These are phyloP conservation scores for Poeciliopsis turrubarensis DNA, from an alignment of 2,113 vertebrate species.

Conservation along the genomic window DNA sequence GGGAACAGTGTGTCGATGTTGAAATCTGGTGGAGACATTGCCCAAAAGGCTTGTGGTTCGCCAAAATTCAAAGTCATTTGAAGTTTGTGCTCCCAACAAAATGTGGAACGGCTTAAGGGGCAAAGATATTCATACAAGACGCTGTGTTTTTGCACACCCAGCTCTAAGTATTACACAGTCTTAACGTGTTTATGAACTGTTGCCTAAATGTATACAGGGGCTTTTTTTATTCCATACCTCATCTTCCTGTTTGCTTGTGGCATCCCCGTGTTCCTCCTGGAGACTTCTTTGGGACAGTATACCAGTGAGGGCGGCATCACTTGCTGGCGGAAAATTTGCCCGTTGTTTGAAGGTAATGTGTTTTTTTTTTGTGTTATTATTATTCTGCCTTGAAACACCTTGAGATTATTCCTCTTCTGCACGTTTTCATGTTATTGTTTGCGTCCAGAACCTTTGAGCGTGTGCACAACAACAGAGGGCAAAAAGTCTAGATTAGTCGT, in stretches of 20 bases:
- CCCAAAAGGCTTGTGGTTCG: no score
- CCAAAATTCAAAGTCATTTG: background rate
- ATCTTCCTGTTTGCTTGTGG: constrained; percentile 96
- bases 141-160: background rate
- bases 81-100: background rate
- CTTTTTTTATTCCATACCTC: constrained; percentile 97
- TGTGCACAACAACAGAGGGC: no score
- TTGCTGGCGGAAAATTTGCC: constrained; percentile 92
- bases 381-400: background rate
- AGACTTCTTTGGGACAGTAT: constrained; percentile 92
- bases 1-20: no score
- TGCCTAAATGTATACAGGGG: constrained; percentile 79
- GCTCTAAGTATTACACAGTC: background rate
- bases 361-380: background rate
- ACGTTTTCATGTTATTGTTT: no score
- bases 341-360: constrained; percentile 90
- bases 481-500: no score
- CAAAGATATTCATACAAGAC: background rate
- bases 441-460: no score
- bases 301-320: constrained; percentile 94
- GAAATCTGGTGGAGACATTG: no score
- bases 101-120: background rate
- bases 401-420: background rate
- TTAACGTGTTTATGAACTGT: background rate
- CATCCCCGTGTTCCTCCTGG: constrained; percentile 92